Base-by-base conservation (phyloP, 2,888 invertebrate species). In the Xestia sexstrigata region DNA sequence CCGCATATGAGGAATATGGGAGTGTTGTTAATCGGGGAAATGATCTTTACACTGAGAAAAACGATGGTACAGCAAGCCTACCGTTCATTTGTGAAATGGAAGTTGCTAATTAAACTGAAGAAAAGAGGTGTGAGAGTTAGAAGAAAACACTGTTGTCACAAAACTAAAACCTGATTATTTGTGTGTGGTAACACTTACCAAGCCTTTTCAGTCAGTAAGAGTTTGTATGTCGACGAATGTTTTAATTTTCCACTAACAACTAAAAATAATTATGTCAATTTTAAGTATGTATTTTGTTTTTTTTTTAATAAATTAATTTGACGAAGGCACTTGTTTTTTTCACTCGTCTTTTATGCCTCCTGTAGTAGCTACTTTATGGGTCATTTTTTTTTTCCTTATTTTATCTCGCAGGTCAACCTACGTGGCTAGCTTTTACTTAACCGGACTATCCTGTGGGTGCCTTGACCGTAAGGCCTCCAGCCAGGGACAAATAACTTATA, bases 1-100 rank as follows among this genome's bases (percentile, higher is more conserved):
- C 42, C 8, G 8, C 2, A 47, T 70, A 6, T 35, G 11, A 2
- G 35, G 49, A 23, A 15, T 72, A 70, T 70, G 88, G 45, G 5
- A 73, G 35, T 47, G 74, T 74, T 35, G 11, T n/a, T 11, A 20
- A 20, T 17, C 0, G 8, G 1, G 1, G 8, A 8, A 15, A 11
- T 15, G 7, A 3, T 11, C 52, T 76, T n/a, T 2, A 5, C 6
- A 55, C 35, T 0, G 17, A 6, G 0, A 20, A 5, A 20, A 20
- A 1, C 35, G 35, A 62, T 20, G 62, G 9, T 17, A 62, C 20
- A 1, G 20, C 8, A 35, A 26, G 13, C 26, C 23, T 84, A 11
- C 83, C 88, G 0, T 88, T 89, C 30, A 86, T 89, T 69, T 89
- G 89, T 78, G 85, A 89, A 79, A 89, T 89, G 85, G 55, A 78